Conservation (phyloP, 1,140 invertebrate genomes). For the Ectropis grisescens region DNA sequence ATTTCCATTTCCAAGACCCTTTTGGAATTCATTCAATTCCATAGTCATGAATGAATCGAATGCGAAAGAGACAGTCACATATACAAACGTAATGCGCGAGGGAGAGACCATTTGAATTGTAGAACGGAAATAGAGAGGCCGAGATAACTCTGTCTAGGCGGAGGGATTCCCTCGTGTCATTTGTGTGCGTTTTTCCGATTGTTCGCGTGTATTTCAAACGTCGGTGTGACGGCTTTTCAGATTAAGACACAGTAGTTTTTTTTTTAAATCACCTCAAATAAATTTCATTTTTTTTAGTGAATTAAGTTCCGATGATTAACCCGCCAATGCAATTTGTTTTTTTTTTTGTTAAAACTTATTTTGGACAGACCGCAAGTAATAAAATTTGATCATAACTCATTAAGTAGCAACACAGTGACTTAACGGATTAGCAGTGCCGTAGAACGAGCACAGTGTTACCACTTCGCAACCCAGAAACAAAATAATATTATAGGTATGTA, state of each 20-base stretch:
- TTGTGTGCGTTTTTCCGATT: constrained; percentile 65
- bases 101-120: constrained; percentile 58
- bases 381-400: too few species aligned
- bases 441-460: too few species aligned
- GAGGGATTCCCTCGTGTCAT: constrained; percentile 66
- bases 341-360: too few species aligned
- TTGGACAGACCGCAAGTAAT: too few species aligned
- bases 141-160: constrained; percentile 67
- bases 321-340: too few species aligned
- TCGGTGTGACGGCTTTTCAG: constrained; percentile 29
- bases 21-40: constrained; percentile 58
- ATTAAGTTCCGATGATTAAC: too few species aligned
- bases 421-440: too few species aligned
- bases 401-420: too few species aligned
- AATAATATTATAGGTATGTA: too few species aligned
- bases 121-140: constrained; percentile 64
- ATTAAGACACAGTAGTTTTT: constrained; percentile 21
- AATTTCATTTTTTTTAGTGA: too few species aligned
- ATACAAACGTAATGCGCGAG: constrained; percentile 19
- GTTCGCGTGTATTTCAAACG: constrained; percentile 45
- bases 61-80: constrained; percentile 52
- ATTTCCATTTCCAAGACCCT: constrained; percentile 17
- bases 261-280: too few species aligned
- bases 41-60: constrained; percentile 63
- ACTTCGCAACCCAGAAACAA: too few species aligned